Evolutionary conservation across 2,113 vertebrate genomes (phyloP).

Genomic region (Callipepla squamata): DNA sequence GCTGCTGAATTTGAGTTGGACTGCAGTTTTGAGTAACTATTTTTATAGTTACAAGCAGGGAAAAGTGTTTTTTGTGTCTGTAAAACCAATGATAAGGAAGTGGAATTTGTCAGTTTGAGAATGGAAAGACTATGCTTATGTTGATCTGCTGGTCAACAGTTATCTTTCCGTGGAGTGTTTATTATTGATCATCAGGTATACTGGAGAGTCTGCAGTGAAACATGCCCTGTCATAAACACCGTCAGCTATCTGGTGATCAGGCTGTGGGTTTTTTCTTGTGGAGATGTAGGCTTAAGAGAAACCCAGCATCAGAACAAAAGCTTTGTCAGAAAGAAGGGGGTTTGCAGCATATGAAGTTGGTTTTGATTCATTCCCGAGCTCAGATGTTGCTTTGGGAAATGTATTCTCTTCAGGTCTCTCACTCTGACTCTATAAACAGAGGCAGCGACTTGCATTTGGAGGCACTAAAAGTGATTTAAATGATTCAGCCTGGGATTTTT

Average conservation of each 20-base stretch:
- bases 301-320: conserved; percentile 46
- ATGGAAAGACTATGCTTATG: neutral
- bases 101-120: neutral
- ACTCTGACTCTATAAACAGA: conserved; percentile 72
- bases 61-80: neutral
- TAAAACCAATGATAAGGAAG: neutral
- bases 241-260: neutral
- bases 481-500: conserved; percentile 64
- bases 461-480: conserved; percentile 78
- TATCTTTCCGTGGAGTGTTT: neutral
- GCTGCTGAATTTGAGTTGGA: neutral
- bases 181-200: neutral
- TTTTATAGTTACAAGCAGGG: neutral
- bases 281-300: neutral
- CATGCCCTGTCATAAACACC: neutral
- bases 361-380: conserved; percentile 68
- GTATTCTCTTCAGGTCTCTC: conserved; percentile 68
- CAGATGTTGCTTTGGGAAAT: conserved; percentile 70
- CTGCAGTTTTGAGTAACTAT: neutral
- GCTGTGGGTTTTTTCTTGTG: neutral
- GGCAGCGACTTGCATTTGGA: conserved; percentile 62
- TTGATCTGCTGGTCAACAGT: neutral
- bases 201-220: neutral
- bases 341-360: conserved; percentile 25
- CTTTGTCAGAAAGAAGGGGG: conserved; percentile 26